Base-by-base conservation (phyloP, 2,113 vertebrate genomes). In the Eretmochelys imbricata region DNA sequence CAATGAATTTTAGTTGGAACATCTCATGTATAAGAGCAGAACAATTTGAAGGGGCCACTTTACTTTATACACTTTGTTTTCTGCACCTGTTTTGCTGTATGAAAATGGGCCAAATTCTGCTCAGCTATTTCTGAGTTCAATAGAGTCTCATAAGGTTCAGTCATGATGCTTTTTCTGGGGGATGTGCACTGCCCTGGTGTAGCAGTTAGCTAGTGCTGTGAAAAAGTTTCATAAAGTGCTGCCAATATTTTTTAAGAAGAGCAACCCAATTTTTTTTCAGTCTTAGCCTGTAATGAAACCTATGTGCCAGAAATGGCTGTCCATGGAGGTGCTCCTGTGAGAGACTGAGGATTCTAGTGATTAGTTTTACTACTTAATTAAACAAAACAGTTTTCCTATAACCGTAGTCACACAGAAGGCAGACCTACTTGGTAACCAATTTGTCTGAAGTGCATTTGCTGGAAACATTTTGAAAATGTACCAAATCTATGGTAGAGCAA, bases 111-210 rank as follows among this genome's bases (percentile, higher is more conserved):
- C 29, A 16, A n/a, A 78, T 55, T 94, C 80, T 84, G 57, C 89
- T 88, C 88, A 90, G 84, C 89, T 84, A 76, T 90, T 95, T 9
- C 25, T 27, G 25, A 57, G 55, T 96, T 79, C 53, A 25, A 27
- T 93, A 90, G 94, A 91, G 93, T 96, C 95, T 96, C 91, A 53
- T 83, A 88, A 53, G 42, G 87, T 94, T 94, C 93, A 94, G 53
- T 57, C 89, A 79, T 0, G 29, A 62, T 80, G 59, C 9, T 76
- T 85, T 51, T 14, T 1, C n/a, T 22, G 49, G 2, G 51, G 38
- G 14, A 62, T 62, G 29, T 35, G 29, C 89, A 50, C 25, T 55
- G 38, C 72, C 91, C 62, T 42, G 84, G 62, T 82, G 5, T 42
- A 24, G n/a, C 93, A 84, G 17, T 72, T 86, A 95, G 69, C 55